Evolutionary conservation across 2,888 invertebrate genomes (phyloP).

Genomic region (Mythimna albipuncta): DNA sequence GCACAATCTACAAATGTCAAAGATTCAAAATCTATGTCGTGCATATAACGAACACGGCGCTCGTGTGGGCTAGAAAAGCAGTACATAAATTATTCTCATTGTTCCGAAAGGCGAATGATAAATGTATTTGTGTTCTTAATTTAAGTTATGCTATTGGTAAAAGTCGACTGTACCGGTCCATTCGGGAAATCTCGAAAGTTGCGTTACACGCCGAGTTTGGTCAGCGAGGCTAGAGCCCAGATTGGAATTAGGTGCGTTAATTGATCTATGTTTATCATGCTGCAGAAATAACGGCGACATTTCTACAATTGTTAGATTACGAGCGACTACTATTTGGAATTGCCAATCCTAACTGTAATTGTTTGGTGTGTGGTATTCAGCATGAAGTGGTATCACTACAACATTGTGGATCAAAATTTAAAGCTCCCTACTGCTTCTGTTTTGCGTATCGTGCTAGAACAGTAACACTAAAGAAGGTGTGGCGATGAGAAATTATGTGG

Average conservation of each 20-base stretch:
- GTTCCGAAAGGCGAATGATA: conserved; percentile 83
- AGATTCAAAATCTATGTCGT: conserved; percentile 82
- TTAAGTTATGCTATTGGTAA: conserved; percentile 73
- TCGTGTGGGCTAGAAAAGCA: conserved; percentile 83
- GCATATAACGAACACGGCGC: conserved; percentile 78
- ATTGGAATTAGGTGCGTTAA: conserved; percentile 71
- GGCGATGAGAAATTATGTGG: neutral
- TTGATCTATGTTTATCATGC: conserved; percentile 66
- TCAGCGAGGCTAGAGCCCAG: conserved; percentile 48
- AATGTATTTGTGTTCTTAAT: conserved; percentile 80
- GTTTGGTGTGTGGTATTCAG: conserved; percentile 46
- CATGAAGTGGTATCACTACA: conserved; percentile 12
- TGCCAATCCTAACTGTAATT: conserved; percentile 44
- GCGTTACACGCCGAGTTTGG: conserved; percentile 67
- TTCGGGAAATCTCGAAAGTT: conserved; percentile 72
- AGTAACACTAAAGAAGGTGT: neutral
- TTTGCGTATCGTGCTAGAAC: conserved; percentile 1
- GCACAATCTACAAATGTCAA: conserved; percentile 75
- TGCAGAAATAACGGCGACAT: conserved; percentile 57
- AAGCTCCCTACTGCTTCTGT: conserved; percentile 18
- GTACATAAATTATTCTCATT: conserved; percentile 82
- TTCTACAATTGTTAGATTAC: conserved; percentile 58
- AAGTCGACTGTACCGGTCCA: conserved; percentile 71
- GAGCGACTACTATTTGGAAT: conserved; percentile 47
- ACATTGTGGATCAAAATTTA: conserved; percentile 17